These are phyloP conservation scores for Cyaniris semiargus DNA, from an alignment of 2,888 invertebrate genomes.

Conservation along the genomic window DNA sequence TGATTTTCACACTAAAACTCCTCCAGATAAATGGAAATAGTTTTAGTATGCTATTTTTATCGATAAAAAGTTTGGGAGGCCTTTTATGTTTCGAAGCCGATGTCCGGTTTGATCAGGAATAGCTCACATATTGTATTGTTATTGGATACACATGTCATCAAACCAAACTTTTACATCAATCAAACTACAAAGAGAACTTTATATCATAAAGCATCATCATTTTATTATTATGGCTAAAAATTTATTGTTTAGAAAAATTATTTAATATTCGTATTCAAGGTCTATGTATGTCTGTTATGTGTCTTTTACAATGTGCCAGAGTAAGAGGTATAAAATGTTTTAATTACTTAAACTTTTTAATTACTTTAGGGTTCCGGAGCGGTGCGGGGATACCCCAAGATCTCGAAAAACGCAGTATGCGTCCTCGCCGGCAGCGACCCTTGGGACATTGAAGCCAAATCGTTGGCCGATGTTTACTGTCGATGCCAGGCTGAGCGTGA, in stretches of 20 bases:
- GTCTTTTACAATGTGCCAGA: background rate
- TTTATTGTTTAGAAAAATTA: background rate
- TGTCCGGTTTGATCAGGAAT: background rate
- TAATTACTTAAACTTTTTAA: background rate
- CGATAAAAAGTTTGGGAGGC: background rate
- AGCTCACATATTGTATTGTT: background rate
- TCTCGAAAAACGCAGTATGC: too few relatives aligned
- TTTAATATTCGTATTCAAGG: background rate
- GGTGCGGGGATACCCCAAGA: too few relatives aligned
- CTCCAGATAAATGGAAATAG: too few relatives aligned
- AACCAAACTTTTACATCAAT: constrained; percentile 18
- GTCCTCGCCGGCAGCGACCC: too few relatives aligned
- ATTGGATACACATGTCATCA: constrained; percentile 13
- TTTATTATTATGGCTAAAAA: too few relatives aligned
- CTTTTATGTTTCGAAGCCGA: background rate
- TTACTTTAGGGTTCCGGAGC: too few relatives aligned
- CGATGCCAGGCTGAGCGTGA: too few relatives aligned
- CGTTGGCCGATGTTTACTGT: too few relatives aligned
- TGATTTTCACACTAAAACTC: too few relatives aligned
- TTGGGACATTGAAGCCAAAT: too few relatives aligned
- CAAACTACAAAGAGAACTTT: constrained; percentile 8
- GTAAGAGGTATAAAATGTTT: background rate
- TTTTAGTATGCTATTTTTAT: background rate
- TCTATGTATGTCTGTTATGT: background rate
- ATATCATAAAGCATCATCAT: background rate